Evolutionary conservation across 1,140 invertebrate genomes (phyloP).

Genomic region (Nymphalis io): DNA sequence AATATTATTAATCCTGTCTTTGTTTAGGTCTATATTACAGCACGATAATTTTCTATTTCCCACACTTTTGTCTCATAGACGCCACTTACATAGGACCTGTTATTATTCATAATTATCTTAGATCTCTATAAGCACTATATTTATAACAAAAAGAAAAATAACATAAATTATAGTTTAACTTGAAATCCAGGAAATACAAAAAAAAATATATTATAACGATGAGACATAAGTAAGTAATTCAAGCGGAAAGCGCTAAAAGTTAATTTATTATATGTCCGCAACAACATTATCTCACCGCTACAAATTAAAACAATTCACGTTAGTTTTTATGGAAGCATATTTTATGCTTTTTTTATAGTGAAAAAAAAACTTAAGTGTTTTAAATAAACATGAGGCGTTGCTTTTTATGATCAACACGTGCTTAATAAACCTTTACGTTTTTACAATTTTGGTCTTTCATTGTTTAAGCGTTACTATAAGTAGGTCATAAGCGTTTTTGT

Average conservation of each 20-base stretch:
- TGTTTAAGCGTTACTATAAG: too few relatives aligned
- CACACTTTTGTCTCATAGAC: too few relatives aligned
- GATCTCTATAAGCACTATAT: too few relatives aligned
- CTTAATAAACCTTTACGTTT: background rate
- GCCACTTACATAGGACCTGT: too few relatives aligned
- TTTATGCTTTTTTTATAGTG: background rate
- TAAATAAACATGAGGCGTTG: background rate
- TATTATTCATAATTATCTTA: too few relatives aligned
- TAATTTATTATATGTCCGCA: constrained; percentile 2
- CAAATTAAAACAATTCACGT: constrained; percentile 10
- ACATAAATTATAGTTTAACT: background rate
- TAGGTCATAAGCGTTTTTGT: too few relatives aligned
- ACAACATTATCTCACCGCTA: background rate
- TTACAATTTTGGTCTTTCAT: background rate
- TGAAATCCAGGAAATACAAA: background rate
- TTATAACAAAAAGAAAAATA: too few relatives aligned
- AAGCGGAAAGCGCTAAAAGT: constrained; percentile 2
- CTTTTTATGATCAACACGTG: background rate
- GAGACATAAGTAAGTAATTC: constrained; percentile 6
- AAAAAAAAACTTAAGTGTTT: background rate
- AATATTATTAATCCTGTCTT: too few relatives aligned
- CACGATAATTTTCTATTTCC: too few relatives aligned
- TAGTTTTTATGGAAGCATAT: background rate
- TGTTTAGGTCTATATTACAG: too few relatives aligned
- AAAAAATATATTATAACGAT: background rate